phyloP scores from a whole-genome alignment of 2,797 vertebrate genomes.

The Enteromius thamalakanensis region DNA sequence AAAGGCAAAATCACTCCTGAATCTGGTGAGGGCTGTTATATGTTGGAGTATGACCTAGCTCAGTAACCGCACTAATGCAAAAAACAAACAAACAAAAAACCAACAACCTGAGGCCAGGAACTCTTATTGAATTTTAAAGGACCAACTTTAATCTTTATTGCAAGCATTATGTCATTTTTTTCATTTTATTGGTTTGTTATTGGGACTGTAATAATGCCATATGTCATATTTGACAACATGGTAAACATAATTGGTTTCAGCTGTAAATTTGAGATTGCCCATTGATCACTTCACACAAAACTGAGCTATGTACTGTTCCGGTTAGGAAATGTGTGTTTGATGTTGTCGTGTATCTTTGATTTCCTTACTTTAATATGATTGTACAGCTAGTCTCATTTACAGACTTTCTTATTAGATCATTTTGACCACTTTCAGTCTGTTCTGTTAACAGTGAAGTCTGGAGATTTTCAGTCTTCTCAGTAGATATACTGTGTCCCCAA shows the following conservation, averaged over 20 bases:
- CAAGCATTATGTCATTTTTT: conserved; percentile 46
- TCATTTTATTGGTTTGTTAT: conserved; percentile 39
- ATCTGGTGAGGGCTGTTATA: background rate
- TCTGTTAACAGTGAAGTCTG: background rate
- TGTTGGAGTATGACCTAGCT: conserved; percentile 17
- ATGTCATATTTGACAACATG: conserved; percentile 31
- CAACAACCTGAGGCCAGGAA: conserved; percentile 70
- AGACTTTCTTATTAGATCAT: background rate
- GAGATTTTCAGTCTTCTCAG: background rate
- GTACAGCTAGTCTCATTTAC: background rate
- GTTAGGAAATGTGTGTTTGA: background rate
- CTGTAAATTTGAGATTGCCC: conserved; percentile 28
- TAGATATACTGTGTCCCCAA: background rate
- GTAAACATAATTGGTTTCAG: conserved; percentile 27
- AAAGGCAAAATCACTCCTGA: background rate
- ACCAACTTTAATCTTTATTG: conserved; percentile 70
- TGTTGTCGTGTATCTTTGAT: background rate
- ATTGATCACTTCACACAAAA: conserved; percentile 11
- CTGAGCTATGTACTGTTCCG: background rate
- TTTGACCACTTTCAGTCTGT: background rate
- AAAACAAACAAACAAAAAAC: too few species aligned
- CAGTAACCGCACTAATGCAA: conserved; percentile 53
- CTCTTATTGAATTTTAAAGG: conserved; percentile 75
- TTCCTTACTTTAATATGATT: background rate
- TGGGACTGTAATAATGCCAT: conserved; percentile 23